Conservation (phyloP, 2,797 vertebrate species). For the Lepus townsendii region DNA sequence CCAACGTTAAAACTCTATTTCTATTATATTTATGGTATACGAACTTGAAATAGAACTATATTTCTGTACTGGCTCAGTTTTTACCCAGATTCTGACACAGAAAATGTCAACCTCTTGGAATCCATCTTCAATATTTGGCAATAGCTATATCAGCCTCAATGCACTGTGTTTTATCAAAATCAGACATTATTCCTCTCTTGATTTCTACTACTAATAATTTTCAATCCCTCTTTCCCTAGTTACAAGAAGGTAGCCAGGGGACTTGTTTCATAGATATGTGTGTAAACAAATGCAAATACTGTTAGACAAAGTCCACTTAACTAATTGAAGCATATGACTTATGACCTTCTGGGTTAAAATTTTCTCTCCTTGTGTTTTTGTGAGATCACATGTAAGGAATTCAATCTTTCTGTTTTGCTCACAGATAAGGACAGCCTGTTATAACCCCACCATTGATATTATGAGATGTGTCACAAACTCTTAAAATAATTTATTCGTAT, state of each 20-base stretch:
- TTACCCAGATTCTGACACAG: background rate
- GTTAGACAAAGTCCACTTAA: background rate
- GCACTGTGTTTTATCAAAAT: background rate
- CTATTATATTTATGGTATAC: background rate
- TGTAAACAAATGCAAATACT: background rate
- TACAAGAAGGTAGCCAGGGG: background rate
- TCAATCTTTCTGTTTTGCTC: background rate
- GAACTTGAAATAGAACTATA: background rate
- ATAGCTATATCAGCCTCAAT: background rate
- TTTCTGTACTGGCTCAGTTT: background rate
- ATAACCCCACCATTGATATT: background rate
- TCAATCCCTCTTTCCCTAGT: background rate
- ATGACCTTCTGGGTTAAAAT: background rate
- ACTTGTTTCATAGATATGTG: background rate
- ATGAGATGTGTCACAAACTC: background rate
- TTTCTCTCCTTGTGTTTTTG: background rate
- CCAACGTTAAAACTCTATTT: background rate
- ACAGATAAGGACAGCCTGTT: background rate
- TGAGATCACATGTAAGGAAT: background rate
- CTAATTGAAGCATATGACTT: background rate
- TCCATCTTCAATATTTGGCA: background rate
- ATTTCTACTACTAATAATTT: background rate
- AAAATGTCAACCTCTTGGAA: background rate
- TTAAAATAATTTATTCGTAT: slow-evolving; percentile 11
- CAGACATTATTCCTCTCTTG: background rate